A percentile compares a stretch with the other conserved stretches of the same genome.
Evolutionary conservation across 2,113 vertebrate genomes (phyloP).

Genomic region (Phrynosoma platyrhinos): DNA sequence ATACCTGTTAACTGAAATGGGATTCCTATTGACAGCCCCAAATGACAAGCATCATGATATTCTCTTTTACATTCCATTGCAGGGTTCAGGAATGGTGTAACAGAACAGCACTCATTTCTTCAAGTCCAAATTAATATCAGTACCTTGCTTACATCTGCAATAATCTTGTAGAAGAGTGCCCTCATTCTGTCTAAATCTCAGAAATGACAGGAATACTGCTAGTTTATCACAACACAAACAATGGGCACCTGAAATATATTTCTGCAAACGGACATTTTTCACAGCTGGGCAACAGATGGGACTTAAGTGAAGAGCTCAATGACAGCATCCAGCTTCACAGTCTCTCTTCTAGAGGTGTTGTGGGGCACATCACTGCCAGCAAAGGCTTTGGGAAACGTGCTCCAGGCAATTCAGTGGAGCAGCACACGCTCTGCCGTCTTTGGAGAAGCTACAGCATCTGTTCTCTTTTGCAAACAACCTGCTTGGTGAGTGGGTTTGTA

Average conservation of each 20-base stretch:
- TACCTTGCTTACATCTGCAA: not conserved
- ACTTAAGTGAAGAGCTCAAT: conserved; percentile 22
- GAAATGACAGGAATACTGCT: conserved; percentile 19
- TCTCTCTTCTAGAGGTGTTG: conserved; percentile 21
- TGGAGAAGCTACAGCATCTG: conserved; percentile 34
- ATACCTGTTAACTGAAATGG: no score
- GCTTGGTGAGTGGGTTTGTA: conserved; percentile 4
- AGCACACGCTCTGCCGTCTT: conserved; percentile 2
- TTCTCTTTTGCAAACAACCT: conserved; percentile 15
- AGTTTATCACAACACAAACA: not conserved
- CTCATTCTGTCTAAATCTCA: not conserved
- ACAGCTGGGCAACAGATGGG: conserved; percentile 52
- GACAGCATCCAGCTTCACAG: not conserved
- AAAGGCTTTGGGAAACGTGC: conserved; percentile 36
- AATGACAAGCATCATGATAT: not conserved
- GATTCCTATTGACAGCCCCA: not conserved
- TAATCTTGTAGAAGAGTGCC: not conserved
- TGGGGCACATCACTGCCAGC: conserved; percentile 4
- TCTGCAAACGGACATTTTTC: conserved; percentile 24
- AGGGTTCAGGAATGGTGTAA: not conserved
- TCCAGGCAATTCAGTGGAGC: conserved; percentile 23
- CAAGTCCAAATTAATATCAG: not conserved
- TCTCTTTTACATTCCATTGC: not conserved
- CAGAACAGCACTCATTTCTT: not conserved
- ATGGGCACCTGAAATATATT: not conserved